Evolutionary conservation across 1,140 invertebrate genomes (phyloP), one percentile per base, ranked within the genome.

Genomic region (Manduca sexta): DNA sequence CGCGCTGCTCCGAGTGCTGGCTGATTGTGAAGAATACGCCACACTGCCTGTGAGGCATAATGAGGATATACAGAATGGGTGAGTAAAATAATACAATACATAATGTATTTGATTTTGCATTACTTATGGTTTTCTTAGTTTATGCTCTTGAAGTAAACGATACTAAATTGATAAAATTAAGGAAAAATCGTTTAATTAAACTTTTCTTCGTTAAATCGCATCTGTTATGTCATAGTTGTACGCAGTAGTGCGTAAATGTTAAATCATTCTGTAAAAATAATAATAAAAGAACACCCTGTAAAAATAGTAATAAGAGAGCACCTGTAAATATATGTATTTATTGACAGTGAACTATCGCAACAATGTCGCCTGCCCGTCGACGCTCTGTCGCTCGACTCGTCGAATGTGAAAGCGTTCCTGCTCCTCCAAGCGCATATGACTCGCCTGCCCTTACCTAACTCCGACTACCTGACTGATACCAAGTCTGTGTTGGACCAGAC

Each of bases 11-110:
- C 77, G 90, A 30, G 89, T 97, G 13, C 87, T 99, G 53, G 92
- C 94, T 37, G 92, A 97, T 77, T 92, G 92, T 11, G 88, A 96
- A 54, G 98, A 99, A 78, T 99, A 98, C 73, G 91, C 92, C 42
- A 92, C 98, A 69, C 88, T 99, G 38, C 98, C 98, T 0, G 98
- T 99, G 5, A 89, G 98, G 40, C 98, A 99, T 77, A 99, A 99
- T 84, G 98, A 99, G 87, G 98, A 99, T 81, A 87, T 94, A 51
- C 87, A 97, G 34, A 99, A 99, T 81, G 93, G 92, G 93, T 95
- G 85, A 46, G 62, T 56, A 35, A 12, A 21, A 3, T 47, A 16
- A 17, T 14, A 11, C 5, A 12, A 5, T 35, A 35, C 1, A 1
- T 35, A 0, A 1, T 10, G 7, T 2, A 21, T 3, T 21, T 21